These are phyloP conservation scores for Nothoprocta pentlandii DNA, from an alignment of 2,113 vertebrate genomes.

Conservation along the genomic window DNA sequence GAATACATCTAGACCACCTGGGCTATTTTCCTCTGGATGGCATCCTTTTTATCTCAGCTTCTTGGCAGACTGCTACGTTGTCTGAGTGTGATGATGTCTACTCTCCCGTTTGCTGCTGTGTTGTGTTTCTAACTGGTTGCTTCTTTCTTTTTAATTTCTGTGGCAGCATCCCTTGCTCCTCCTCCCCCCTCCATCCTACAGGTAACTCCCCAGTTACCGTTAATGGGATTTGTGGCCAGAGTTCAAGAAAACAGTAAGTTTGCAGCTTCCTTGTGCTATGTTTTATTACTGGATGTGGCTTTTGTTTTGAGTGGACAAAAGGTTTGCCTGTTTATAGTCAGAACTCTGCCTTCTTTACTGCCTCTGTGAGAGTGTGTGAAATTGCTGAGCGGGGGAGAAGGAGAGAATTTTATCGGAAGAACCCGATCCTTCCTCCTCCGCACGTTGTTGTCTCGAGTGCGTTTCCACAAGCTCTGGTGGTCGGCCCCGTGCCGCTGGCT, in stretches of 20 bases:
- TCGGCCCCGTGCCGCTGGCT: neutral
- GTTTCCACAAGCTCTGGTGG: neutral
- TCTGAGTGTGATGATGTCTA: slow-evolving; percentile 31
- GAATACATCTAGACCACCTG: neutral
- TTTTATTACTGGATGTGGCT: slow-evolving; percentile 66
- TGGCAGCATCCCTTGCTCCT: slow-evolving; percentile 91
- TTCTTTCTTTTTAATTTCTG: slow-evolving; percentile 76
- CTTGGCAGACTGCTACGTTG: neutral
- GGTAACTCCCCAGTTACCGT: slow-evolving; percentile 98
- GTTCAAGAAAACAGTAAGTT: slow-evolving; percentile 99
- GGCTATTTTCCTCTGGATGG: neutral
- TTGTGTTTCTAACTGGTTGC: slow-evolving; percentile 68
- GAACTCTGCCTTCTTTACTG: neutral
- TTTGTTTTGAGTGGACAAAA: slow-evolving; percentile 18
- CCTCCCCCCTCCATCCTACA: slow-evolving; percentile 98
- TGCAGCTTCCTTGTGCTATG: slow-evolving; percentile 76
- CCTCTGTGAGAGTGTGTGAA: neutral
- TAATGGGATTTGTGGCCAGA: slow-evolving; percentile 99
- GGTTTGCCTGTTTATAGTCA: neutral
- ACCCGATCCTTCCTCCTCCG: neutral
- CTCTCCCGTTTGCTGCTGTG: slow-evolving; percentile 39
- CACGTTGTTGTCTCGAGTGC: neutral
- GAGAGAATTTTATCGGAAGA: neutral
- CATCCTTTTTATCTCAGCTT: neutral
- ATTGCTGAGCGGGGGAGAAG: neutral